Base-by-base conservation (phyloP, 1,140 invertebrate species). In the Rhyacophila brunnea region DNA sequence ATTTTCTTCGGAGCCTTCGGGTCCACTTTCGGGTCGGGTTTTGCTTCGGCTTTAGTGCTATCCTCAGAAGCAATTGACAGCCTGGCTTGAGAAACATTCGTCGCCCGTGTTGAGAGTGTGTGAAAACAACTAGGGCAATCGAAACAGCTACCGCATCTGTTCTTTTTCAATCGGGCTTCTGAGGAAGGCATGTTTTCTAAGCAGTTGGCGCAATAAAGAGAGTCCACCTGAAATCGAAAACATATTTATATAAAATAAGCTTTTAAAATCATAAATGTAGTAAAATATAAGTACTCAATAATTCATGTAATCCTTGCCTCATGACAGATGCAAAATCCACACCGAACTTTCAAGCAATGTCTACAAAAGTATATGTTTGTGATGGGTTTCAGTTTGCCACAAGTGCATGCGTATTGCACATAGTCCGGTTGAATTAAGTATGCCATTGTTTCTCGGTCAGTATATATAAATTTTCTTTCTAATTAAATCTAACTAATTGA, bases 61-160 rank as follows among this genome's bases (percentile, higher is more conserved):
- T 18, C 15, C n/a, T 59, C 57, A 13, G 43, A 15, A 18, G 47
- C 18, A 68, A 70, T 52, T 70, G 75, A 58, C 6, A 32, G 13
- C 36, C 32, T 48, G 11, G 42, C 18, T 59, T 83, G 79, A 18
- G 86, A 83, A 42, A 87, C 85, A 32, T 53, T 65, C 10, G 89
- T 90, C 19, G 92, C 92, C 59, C 94, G 74, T 3, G 90, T 89
- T 3, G 93, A 92, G 13, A 99, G 75, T 0, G 92, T 93, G 78
- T 97, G 92, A 58, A 90, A 88, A 73, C 96, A 99, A 68, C 88
- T 90, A 1, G 96, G 96, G 73, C 96, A 99, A 67, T 95, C 91
- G 68, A 94, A 96, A 73, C 96, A 99, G 71, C 90, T 94, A 52
- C 86, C 87, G 75, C 96, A 99, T 67, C 93, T 88, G 72, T 98